phyloP scores from a whole-genome alignment of 1,140 invertebrate genomes.

The Neodiprion fabricii region DNA sequence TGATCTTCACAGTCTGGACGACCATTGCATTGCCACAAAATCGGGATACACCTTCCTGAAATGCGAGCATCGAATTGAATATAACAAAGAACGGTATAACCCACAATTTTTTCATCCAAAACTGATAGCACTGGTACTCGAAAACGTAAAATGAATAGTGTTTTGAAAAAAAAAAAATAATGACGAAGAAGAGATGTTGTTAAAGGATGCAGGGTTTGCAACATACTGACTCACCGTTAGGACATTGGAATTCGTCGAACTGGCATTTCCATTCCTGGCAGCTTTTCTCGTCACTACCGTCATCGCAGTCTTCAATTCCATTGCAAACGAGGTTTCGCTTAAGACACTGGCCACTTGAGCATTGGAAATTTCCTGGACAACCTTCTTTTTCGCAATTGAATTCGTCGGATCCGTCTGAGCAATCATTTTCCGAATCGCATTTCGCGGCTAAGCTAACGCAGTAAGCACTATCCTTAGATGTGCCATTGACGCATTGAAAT shows the following conservation, averaged over 20 bases:
- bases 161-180: slow-evolving; percentile 8
- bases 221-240: slow-evolving; percentile 43
- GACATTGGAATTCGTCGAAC: slow-evolving; percentile 67
- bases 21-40: slow-evolving; percentile 70
- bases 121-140: no score
- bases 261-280: slow-evolving; percentile 67
- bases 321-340: slow-evolving; percentile 76
- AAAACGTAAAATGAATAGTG: neutral
- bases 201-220: neutral
- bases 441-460: slow-evolving; percentile 64
- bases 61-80: slow-evolving; percentile 7
- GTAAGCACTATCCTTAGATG: slow-evolving; percentile 65
- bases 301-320: slow-evolving; percentile 73
- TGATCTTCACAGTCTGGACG: slow-evolving; percentile 71
- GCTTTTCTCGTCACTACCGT: slow-evolving; percentile 73
- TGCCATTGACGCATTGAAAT: slow-evolving; percentile 69
- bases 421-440: slow-evolving; percentile 70
- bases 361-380: slow-evolving; percentile 71
- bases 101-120: no score
- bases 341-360: slow-evolving; percentile 75
- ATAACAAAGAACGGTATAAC: slow-evolving; percentile 9
- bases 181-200: slow-evolving; percentile 14
- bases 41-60: slow-evolving; percentile 64
- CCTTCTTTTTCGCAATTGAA: slow-evolving; percentile 63
- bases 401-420: slow-evolving; percentile 71